Evolutionary conservation across 2,888 invertebrate genomes (phyloP).

Genomic region (Nebria salina): DNA sequence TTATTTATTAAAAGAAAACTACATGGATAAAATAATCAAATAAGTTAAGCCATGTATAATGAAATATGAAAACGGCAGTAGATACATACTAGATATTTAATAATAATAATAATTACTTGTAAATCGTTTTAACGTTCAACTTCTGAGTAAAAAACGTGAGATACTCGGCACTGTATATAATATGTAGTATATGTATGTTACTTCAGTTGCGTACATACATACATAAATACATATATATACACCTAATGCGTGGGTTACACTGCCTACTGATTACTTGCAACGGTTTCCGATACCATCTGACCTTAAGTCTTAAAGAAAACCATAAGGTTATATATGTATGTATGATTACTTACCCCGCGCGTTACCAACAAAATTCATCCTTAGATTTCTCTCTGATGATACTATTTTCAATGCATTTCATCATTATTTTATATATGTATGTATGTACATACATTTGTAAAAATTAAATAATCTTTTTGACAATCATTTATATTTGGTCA

Average conservation of each 20-base stretch:
- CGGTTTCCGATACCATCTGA: slow-evolving; percentile 40
- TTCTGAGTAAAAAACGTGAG: slow-evolving; percentile 16
- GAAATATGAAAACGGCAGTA: background rate
- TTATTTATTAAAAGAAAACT: too few species aligned
- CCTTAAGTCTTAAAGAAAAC: slow-evolving; percentile 19
- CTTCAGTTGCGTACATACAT: background rate
- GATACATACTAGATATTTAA: slow-evolving; percentile 4
- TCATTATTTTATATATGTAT: too few species aligned
- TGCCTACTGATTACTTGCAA: slow-evolving; percentile 41
- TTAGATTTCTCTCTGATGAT: background rate
- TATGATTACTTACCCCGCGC: background rate
- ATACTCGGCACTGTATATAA: slow-evolving; percentile 7
- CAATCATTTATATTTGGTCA: too few species aligned
- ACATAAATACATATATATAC: background rate
- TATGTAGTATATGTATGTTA: background rate
- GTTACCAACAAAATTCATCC: background rate
- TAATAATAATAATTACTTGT: slow-evolving; percentile 22
- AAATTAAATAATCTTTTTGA: too few species aligned
- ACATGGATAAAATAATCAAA: too few species aligned
- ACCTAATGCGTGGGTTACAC: slow-evolving; percentile 33
- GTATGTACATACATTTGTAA: too few species aligned
- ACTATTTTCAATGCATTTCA: background rate
- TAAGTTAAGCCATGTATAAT: background rate
- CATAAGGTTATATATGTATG: background rate
- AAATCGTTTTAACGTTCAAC: slow-evolving; percentile 27